Evolutionary conservation across 2,113 vertebrate species (phyloP).

Genomic region (Misgurnus anguillicaudatus): DNA sequence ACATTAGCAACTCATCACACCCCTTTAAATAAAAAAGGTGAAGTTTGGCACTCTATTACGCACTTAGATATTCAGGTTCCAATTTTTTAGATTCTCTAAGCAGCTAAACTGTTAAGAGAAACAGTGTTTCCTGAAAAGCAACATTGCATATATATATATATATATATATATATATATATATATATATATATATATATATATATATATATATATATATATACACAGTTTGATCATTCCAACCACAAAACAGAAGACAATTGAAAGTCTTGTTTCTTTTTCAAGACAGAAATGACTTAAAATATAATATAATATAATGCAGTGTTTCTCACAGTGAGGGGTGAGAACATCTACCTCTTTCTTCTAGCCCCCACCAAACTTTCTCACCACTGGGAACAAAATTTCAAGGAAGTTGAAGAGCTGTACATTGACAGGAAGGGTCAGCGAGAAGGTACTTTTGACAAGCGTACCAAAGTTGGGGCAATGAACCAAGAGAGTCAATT

Average conservation of each 20-base stretch:
- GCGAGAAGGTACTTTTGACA: conserved; percentile 51
- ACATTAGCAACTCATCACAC: too few species aligned
- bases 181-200: too few species aligned
- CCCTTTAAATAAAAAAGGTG: too few species aligned
- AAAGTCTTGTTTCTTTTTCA: background rate
- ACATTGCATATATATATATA: background rate
- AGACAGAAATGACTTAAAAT: background rate
- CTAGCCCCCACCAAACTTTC: too few species aligned
- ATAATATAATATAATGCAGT: background rate
- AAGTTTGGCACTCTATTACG: too few species aligned
- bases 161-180: too few species aligned
- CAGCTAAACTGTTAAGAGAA: background rate
- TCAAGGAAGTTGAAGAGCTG: conserved; percentile 5
- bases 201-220: too few species aligned
- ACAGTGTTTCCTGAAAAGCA: background rate
- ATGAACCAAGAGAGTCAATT: conserved; percentile 58
- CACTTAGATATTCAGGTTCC: too few species aligned
- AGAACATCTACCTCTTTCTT: background rate
- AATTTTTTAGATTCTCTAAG: too few species aligned
- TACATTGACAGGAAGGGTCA: conserved; percentile 56
- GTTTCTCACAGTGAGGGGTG: conserved; percentile 21
- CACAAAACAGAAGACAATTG: background rate
- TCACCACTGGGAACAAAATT: background rate
- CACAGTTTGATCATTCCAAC: background rate
- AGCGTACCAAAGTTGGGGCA: conserved; percentile 37